phyloP scores from a whole-genome alignment of 2,797 vertebrate species.

The Rhabdophis nuchalis region DNA sequence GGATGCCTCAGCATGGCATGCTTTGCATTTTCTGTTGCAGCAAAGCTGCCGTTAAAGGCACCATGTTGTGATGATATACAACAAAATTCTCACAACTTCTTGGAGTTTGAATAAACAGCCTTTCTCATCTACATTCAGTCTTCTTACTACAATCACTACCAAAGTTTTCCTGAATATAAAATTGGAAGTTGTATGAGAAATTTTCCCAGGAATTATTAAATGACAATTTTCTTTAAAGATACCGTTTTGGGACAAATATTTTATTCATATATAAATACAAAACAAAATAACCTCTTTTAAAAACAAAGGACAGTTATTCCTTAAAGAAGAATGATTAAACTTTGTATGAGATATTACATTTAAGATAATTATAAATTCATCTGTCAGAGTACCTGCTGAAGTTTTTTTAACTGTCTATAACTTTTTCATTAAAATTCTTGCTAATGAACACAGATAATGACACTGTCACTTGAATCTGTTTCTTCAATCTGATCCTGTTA shows the following conservation, averaged over 20 bases:
- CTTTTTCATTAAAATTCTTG: not conserved
- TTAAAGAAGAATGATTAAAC: not conserved
- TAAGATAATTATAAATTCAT: not conserved
- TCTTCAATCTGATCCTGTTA: not conserved
- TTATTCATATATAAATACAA: not conserved
- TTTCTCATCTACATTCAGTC: not conserved
- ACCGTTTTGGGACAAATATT: not conserved
- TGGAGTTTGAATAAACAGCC: conserved; percentile 6
- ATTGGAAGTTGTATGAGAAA: not conserved
- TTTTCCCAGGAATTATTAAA: not conserved
- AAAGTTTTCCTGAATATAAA: not conserved
- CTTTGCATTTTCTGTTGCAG: conserved; percentile 32
- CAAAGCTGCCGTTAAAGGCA: conserved; percentile 12
- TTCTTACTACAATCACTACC: not conserved
- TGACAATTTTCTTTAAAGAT: not conserved
- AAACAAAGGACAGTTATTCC: not conserved
- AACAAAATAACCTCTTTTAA: not conserved
- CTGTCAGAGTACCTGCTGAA: not conserved
- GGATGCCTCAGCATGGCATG: conserved; percentile 22
- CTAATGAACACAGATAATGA: not conserved
- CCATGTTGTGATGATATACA: conserved; percentile 9
- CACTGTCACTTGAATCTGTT: not conserved
- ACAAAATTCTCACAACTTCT: not conserved
- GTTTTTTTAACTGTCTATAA: not conserved
- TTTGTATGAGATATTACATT: not conserved